Evolutionary conservation across 2,888 invertebrate genomes (phyloP), one percentile per base, ranked within the genome.

Genomic region (Campaea margaritaria): DNA sequence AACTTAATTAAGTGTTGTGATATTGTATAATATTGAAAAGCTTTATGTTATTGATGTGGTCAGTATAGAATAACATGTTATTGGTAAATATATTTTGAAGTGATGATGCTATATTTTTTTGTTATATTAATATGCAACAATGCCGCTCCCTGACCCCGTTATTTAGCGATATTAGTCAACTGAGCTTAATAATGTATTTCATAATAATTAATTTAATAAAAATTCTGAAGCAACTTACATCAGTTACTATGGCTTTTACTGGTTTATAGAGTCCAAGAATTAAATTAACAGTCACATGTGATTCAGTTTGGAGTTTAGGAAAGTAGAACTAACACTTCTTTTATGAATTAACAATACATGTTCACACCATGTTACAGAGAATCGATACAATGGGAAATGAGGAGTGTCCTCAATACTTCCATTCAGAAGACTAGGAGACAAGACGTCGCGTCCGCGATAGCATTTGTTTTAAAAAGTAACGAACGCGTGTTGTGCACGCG

Each of bases 321-420:
- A 91, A 91, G 89, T 91, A 83, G 85, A 91, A 90, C 89, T 90
- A 89, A 90, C 87, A 88, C 87, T 83, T 76, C 83, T 86, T 85
- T 90, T 89, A 81, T 89, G 67, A 68, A 68, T 72, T 68, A 81
- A 88, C 89, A 90, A 90, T 84, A 82, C 85, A 86, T 87, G 80
- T 87, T 89, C 87, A 89, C 91, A 87, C 83, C 82, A 82, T 86
- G 81, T 88, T 85, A 88, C 77, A 86, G 70, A 85, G 85, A 85
- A 84, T 87, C 64, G 70, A 67, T 79, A 86, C 87, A 89, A 90
- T 78, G 74, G 83, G 74, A 82, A 89, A 89, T 83, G 86, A 89
- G 87, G 78, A 82, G 83, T 86, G 90, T 74, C 88, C 90, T 86
- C 91, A 88, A 89, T 90, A 86, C 83, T 87, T 86, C 85, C 89